A percentile compares a stretch with the other conserved stretches of the same genome.
phyloP scores from a whole-genome alignment of 2,113 vertebrate species.

The Rafetus swinhoei region DNA sequence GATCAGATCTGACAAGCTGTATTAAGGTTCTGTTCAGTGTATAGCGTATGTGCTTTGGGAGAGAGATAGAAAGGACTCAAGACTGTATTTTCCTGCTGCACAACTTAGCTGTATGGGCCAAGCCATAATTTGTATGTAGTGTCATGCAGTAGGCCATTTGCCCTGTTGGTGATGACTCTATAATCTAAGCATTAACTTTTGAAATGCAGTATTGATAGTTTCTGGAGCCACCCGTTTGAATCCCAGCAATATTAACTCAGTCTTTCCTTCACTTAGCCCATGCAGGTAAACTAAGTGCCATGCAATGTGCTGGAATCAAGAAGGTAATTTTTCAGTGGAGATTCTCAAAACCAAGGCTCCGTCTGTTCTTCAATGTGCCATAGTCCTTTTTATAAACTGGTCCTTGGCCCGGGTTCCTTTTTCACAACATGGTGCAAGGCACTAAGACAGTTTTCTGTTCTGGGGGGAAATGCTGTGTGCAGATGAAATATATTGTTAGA shows the following conservation, averaged over 20 bases:
- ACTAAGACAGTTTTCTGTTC: background rate
- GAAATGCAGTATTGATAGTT: background rate
- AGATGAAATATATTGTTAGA: too few species aligned
- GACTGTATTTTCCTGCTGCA: background rate
- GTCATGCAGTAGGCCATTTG: too few species aligned
- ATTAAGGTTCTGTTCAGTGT: background rate
- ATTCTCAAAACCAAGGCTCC: background rate
- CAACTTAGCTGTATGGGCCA: background rate
- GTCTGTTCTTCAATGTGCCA: background rate
- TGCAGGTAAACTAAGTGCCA: background rate
- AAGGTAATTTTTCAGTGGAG: background rate
- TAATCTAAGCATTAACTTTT: background rate
- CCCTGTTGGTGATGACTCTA: too few species aligned
- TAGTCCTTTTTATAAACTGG: background rate
- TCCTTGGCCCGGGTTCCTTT: background rate
- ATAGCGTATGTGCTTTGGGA: background rate
- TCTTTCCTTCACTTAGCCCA: background rate
- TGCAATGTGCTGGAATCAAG: background rate
- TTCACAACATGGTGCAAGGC: background rate
- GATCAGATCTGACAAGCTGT: conserved; percentile 1
- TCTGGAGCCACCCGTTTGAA: background rate
- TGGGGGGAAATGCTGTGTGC: background rate
- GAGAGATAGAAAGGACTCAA: background rate
- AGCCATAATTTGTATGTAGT: background rate
- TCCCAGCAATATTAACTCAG: background rate